Evolutionary conservation across 1,140 invertebrate genomes (phyloP).

Genomic region (Zaprionus camerounensis): DNA sequence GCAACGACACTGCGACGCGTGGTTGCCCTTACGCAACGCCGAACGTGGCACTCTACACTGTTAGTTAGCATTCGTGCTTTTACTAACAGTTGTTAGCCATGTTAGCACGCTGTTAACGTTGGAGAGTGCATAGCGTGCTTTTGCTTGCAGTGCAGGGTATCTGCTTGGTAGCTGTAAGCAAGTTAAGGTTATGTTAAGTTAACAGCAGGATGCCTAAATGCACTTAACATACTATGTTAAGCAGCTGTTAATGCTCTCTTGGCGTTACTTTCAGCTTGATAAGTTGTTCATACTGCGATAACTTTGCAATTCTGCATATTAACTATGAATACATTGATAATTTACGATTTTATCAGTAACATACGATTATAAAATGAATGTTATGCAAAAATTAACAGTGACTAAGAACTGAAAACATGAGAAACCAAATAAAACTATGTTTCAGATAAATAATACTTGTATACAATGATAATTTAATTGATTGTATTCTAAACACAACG

Average conservation of each 20-base stretch:
- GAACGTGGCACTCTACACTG: not conserved
- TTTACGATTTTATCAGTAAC: not conserved
- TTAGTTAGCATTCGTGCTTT: not conserved
- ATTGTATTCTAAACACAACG: no score
- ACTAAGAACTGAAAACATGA: no score
- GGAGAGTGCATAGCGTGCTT: not conserved
- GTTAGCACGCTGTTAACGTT: not conserved
- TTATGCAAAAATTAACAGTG: no score
- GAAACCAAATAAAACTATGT: not conserved
- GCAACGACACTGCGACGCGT: constrained; percentile 16
- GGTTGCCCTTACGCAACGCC: constrained; percentile 13
- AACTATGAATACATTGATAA: not conserved
- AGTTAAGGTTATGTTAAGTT: no score
- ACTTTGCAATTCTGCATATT: not conserved
- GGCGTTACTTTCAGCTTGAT: no score
- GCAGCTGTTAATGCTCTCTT: not conserved
- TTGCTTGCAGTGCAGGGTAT: not conserved
- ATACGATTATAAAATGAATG: not conserved
- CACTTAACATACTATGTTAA: not conserved
- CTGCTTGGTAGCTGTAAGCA: no score
- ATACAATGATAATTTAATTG: not conserved
- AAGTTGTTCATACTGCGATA: no score
- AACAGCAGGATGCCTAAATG: not conserved
- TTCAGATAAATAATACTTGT: not conserved
- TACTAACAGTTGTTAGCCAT: not conserved